Base-by-base conservation (phyloP, 1,140 invertebrate species). In the Zaprionus kolodkinae region DNA sequence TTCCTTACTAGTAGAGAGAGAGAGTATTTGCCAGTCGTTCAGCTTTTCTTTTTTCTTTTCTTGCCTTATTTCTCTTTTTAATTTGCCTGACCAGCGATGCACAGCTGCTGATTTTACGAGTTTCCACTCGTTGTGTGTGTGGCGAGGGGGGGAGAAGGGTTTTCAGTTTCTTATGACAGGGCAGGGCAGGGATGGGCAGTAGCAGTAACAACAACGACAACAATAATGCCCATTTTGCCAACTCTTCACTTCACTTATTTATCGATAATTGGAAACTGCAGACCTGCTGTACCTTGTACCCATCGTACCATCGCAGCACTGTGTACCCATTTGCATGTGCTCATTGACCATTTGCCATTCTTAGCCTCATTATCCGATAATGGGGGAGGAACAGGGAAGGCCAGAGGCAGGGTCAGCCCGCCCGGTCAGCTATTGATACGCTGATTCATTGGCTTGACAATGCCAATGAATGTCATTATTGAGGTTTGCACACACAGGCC, bases 231-330 rank as follows among this genome's bases (percentile, higher is more conserved):
- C 74, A 79, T 63, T 79, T 79, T 71, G 59, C 64, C 79, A 82
- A 50, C 83, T 83, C 77, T 83, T 80, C 70, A 80, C 70, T 86
- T 87, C 73, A 78, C 67, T 83, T 87, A 77, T 87, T 87, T 79
- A 88, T 83, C 79, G 84, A 88, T 88, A 87, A 88, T 87, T 87
- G 79, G 79, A 87, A 83, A 75, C 67, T 71, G 72, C 84, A 70
- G 48, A 66, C 56, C 40, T 50, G 72, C 57, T 60, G 56, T 43
- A 50, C 25, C 59, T 73, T 57, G 17, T 17, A 25, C 30, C 11
- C 57, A 21, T 21, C 21, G 21, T 21, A 21, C 1, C 2, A 21
- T 35, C 21, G 33, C 25, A n/a, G 12, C 38, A 13, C 33, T 27
- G 52, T 55, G n/a, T 38, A n/a, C 30, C 60, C 56, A 64, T 65